phyloP scores from a whole-genome alignment of 2,113 vertebrate species.

The human region DNA sequence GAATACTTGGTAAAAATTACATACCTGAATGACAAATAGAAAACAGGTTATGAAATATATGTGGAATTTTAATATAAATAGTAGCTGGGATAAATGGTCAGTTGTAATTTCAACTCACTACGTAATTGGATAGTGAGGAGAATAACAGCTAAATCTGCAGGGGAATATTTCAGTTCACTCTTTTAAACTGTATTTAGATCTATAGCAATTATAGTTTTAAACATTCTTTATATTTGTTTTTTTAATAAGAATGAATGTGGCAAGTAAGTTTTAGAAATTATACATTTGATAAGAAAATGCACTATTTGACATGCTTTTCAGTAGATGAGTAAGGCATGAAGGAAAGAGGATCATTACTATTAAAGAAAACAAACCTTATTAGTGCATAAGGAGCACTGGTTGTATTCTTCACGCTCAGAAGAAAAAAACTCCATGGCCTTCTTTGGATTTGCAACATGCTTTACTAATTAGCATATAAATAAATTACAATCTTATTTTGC shows the following conservation, averaged over 20 bases:
- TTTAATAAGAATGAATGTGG: neutral
- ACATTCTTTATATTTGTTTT: constrained; percentile 5
- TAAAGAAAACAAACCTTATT: neutral
- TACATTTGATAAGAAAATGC: neutral
- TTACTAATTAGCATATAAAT: constrained; percentile 5
- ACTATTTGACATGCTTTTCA: constrained; percentile 11
- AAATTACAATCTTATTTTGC: constrained; percentile 4
- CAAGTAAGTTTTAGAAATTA: neutral
- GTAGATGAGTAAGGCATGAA: neutral
- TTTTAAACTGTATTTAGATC: neutral
- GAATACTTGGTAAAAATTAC: neutral
- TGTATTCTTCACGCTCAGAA: neutral
- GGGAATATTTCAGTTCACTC: neutral
- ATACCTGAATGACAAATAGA: neutral
- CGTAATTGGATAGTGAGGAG: neutral
- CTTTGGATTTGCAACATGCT: neutral
- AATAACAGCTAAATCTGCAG: neutral
- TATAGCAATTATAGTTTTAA: neutral
- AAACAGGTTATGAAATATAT: neutral
- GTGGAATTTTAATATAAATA: neutral
- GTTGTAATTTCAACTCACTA: neutral
- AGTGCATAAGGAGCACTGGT: neutral
- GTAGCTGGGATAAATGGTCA: neutral
- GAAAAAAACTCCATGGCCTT: neutral
- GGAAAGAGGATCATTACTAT: neutral